Base-by-base conservation (phyloP, 37 sponge, comb jelly and placozoan species). In the Eunapius fragilis region DNA sequence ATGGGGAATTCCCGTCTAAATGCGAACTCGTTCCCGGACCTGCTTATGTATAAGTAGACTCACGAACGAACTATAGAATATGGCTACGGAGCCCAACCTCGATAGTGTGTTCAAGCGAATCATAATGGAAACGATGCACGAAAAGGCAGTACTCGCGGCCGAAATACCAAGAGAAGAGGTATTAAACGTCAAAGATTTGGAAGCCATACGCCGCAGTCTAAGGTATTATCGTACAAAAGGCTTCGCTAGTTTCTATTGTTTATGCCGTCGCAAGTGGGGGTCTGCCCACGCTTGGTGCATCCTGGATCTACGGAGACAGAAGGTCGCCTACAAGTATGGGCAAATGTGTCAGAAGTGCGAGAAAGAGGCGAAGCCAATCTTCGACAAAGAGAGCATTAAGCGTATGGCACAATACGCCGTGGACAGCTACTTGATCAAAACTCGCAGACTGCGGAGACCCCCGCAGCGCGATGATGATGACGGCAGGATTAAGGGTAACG, bases 221-320 rank as follows among this genome's bases (percentile, higher is more conserved):
- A 27, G 86, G 47, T 86, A 80, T 69, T 48, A 49, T 31, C 19
- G 33, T 28, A 37, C 38, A 27, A 80, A 87, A 58, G 87, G 81
- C 12, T 87, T 87, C 74, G 87, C 87, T 3, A 67, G 80, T 45
- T 87, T 87, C 74, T 4, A 10, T 69, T 33, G 41, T 37, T 10
- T 17, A 6, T 71, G 45, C 37, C 13, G 41, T 37, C 72, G 83
- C 6, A 34, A 19, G 26, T 87, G 87, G 87, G 37, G 75, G 10
- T 87, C 81, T 27, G 87, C 87, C 37, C 87, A 87, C 67, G 67
- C 80, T 14, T 87, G 87, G 87, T 80, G 81, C 37, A 38, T 81
- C 34, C 45, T 87, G 73, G 87, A 87, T 74, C 74, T 87, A 67
- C 47, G 36, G 38, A 32, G 17, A 3, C 87, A 87, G 27, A 9